Evolutionary conservation across 2,888 invertebrate species (phyloP).

Genomic region (Ephialtes manifestator): DNA sequence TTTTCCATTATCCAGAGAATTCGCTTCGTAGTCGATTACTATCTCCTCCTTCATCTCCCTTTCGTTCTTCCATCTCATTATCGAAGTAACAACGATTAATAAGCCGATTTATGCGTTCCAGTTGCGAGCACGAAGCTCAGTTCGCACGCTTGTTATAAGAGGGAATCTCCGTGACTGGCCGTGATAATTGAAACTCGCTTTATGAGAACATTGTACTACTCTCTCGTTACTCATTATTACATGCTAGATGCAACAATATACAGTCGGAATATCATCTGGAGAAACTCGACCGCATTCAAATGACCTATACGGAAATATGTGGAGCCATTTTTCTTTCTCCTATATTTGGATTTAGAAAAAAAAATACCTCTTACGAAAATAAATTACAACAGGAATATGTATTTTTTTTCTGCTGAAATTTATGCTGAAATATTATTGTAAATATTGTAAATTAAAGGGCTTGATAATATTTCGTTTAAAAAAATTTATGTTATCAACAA

Average conservation of each 20-base stretch:
- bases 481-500: too few species aligned
- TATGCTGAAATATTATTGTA: too few species aligned
- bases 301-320: background rate
- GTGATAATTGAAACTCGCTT: slow-evolving; percentile 37
- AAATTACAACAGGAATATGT: background rate
- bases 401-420: too few species aligned
- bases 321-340: background rate
- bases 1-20: background rate
- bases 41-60: slow-evolving; percentile 32
- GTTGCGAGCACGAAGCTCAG: slow-evolving; percentile 39
- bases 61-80: slow-evolving; percentile 51
- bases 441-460: background rate
- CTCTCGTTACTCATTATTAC: slow-evolving; percentile 10
- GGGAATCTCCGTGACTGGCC: slow-evolving; percentile 38
- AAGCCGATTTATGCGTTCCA: slow-evolving; percentile 64
- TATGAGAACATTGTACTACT: slow-evolving; percentile 34
- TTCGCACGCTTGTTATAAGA: slow-evolving; percentile 62
- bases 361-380: background rate
- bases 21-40: background rate
- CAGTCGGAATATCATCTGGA: slow-evolving; percentile 3
- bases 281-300: background rate
- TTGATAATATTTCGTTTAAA: too few species aligned
- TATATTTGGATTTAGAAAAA: background rate
- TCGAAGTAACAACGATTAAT: slow-evolving; percentile 62
- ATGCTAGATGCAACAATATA: background rate